Evolutionary conservation across 2,113 vertebrate species (phyloP).

Genomic region (Podarcis cretensis): DNA sequence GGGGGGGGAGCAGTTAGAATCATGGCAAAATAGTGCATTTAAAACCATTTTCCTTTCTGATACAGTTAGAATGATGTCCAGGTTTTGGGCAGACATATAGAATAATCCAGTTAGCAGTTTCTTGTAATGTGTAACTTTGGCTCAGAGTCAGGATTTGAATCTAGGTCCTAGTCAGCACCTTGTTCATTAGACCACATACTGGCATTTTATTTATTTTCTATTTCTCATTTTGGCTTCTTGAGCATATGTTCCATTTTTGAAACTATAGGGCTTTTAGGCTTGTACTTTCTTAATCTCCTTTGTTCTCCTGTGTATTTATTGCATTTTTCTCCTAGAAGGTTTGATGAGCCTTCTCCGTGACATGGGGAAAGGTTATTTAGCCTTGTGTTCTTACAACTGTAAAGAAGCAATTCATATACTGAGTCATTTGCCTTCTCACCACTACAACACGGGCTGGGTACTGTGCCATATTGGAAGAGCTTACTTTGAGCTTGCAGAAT

Average conservation of each 20-base stretch:
- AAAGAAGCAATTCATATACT: constrained; percentile 94
- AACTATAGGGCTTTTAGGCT: not conserved
- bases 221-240: not conserved
- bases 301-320: constrained; percentile 62
- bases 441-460: constrained; percentile 99
- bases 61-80: not conserved
- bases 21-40: not conserved
- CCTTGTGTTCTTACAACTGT: constrained; percentile 97
- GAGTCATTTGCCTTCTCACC: constrained; percentile 93
- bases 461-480: constrained; percentile 94
- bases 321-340: constrained; percentile 87
- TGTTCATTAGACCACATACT: not conserved
- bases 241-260: not conserved
- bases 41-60: not conserved
- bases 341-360: constrained; percentile 96
- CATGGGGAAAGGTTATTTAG: constrained; percentile 94
- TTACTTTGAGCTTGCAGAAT: constrained; percentile 97
- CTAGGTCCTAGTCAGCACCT: not conserved
- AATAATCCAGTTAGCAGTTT: not conserved
- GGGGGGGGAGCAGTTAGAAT: not conserved
- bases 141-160: not conserved
- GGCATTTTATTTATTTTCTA: not conserved
- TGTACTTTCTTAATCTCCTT: constrained; percentile 4
- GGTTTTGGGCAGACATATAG: not conserved
- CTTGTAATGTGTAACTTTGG: not conserved